These are phyloP conservation scores for Digitonthophagus gazella DNA, from an alignment of 2,888 invertebrate species.

Conservation along the genomic window DNA sequence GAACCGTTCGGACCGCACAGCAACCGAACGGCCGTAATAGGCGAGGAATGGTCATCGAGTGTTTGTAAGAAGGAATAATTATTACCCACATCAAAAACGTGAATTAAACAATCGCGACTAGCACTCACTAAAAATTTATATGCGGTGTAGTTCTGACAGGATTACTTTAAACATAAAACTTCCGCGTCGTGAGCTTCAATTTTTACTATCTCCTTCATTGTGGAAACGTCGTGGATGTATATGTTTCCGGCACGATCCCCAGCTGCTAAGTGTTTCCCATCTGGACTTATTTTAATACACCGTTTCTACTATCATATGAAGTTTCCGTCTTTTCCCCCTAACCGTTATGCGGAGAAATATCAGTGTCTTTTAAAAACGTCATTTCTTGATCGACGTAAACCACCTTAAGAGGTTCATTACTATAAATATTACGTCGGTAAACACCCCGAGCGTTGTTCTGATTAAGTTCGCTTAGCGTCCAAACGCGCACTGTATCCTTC, in stretches of 20 bases:
- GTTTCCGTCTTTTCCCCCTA: constrained; percentile 55
- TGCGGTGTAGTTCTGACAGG: constrained; percentile 45
- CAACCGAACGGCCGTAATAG: constrained; percentile 91
- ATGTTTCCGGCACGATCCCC: constrained; percentile 88
- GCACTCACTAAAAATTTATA: constrained; percentile 79
- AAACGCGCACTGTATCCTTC: constrained; percentile 94
- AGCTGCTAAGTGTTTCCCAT: constrained; percentile 85
- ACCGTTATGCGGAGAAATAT: constrained; percentile 59
- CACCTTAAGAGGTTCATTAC: constrained; percentile 85
- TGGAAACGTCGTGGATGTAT: constrained; percentile 73
- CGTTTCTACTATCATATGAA: constrained; percentile 84
- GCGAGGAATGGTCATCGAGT: constrained; percentile 93
- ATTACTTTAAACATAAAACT: constrained; percentile 91
- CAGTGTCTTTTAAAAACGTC: constrained; percentile 82
- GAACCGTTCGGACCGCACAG: constrained; percentile 57
- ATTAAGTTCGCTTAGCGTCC: constrained; percentile 70
- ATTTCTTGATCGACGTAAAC: constrained; percentile 85
- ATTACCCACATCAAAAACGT: constrained; percentile 85
- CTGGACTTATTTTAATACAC: constrained; percentile 84
- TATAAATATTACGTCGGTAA: constrained; percentile 84
- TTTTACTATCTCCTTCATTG: constrained; percentile 68
- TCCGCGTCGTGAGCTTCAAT: constrained; percentile 98
- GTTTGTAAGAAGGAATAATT: constrained; percentile 88
- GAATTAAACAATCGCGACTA: constrained; percentile 89
- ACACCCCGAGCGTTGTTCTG: constrained; percentile 51